Conservation (phyloP, 2,113 vertebrate species). For the Cottus gobio region DNA sequence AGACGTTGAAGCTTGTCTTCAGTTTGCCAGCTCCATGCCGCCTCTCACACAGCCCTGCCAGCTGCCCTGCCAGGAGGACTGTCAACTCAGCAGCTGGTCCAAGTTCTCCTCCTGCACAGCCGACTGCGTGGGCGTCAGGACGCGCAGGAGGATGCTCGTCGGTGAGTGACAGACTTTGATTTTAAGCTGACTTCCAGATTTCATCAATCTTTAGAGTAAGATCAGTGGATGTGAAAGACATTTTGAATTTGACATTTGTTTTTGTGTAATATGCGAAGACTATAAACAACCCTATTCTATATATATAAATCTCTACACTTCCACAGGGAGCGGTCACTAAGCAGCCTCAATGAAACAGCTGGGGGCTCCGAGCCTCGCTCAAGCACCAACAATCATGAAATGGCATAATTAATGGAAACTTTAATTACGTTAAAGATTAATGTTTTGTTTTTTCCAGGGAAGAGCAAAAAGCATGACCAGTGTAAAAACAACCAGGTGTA, state of each 20-base stretch:
- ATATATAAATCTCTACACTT: background rate
- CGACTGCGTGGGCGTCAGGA: slow-evolving; percentile 93
- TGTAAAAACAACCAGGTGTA: slow-evolving; percentile 94
- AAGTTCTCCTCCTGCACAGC: slow-evolving; percentile 95
- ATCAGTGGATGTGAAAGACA: slow-evolving; percentile 4
- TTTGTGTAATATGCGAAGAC: background rate
- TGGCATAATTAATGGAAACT: background rate
- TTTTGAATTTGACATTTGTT: background rate
- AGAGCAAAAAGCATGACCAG: slow-evolving; percentile 96
- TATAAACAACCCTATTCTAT: background rate
- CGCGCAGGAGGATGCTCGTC: slow-evolving; percentile 89
- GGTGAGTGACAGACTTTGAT: slow-evolving; percentile 83
- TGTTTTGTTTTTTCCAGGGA: slow-evolving; percentile 81
- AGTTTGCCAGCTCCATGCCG: slow-evolving; percentile 88
- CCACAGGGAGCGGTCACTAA: background rate
- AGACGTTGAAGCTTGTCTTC: slow-evolving; percentile 89
- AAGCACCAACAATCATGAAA: background rate
- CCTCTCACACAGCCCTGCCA: slow-evolving; percentile 92
- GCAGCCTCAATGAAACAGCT: background rate
- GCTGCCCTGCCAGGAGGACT: slow-evolving; percentile 96
- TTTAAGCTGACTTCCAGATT: background rate
- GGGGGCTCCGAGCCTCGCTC: background rate
- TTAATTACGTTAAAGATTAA: background rate
- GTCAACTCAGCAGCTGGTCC: slow-evolving; percentile 95
- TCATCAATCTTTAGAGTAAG: background rate